Evolutionary conservation across 2,113 vertebrate species (phyloP).

Genomic region (Zosterops japonicus): DNA sequence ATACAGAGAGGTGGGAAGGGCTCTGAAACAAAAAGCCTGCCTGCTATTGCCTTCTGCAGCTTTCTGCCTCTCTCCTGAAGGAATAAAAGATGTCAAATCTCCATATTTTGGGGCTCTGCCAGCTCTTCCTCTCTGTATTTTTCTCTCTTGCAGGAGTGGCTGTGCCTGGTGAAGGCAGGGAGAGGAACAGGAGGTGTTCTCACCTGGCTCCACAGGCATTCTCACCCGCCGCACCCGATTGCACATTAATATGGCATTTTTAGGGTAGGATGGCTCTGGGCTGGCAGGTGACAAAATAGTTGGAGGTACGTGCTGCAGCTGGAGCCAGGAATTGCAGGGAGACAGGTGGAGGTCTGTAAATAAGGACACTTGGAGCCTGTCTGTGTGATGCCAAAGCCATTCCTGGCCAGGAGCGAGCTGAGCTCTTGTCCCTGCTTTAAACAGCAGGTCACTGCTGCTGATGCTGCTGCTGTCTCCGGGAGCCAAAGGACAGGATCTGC

Average conservation of each 20-base stretch:
- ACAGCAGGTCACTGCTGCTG: not conserved
- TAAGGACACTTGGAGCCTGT: not conserved
- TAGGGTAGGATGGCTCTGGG: not conserved
- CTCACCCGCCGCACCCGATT: not conserved
- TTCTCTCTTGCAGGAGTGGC: not conserved
- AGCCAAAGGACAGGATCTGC: not conserved
- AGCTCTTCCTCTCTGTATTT: not conserved
- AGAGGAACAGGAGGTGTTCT: not conserved
- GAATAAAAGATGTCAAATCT: not conserved
- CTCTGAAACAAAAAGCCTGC: not conserved
- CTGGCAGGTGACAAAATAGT: not conserved
- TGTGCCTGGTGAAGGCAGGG: not conserved
- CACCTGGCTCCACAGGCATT: accelerated
- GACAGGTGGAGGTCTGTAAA: conserved; percentile 21
- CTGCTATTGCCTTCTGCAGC: not conserved
- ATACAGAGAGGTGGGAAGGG: not conserved
- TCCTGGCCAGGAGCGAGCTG: not conserved
- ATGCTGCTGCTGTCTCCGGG: not conserved
- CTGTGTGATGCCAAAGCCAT: accelerated
- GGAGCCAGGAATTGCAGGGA: not conserved
- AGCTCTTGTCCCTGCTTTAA: not conserved
- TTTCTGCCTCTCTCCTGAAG: not conserved
- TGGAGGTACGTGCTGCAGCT: not conserved
- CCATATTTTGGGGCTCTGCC: not conserved
- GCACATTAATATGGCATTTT: not conserved